Conservation (phyloP, 2,113 vertebrate species). For the Butorides virescens region DNA sequence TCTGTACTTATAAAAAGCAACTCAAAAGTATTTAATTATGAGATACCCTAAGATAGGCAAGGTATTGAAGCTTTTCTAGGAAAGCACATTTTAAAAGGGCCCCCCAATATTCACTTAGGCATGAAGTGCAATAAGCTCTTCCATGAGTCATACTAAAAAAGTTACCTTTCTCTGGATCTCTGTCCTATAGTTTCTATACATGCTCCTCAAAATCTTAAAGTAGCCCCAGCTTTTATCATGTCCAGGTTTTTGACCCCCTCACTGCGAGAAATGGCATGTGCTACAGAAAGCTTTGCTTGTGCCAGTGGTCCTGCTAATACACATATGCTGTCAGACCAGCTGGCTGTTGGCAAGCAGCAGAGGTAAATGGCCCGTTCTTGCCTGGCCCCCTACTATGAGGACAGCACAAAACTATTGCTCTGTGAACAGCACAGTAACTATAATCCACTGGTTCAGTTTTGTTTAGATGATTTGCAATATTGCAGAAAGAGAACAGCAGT, state of each 20-base stretch:
- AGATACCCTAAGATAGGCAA: background rate
- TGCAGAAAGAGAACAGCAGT: background rate
- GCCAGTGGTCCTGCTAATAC: background rate
- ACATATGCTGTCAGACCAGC: background rate
- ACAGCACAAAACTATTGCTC: background rate
- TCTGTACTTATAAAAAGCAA: background rate
- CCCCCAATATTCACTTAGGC: background rate
- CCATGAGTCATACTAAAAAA: background rate
- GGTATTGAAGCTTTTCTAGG: background rate
- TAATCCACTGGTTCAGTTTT: background rate
- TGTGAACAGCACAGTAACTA: background rate
- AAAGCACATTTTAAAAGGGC: background rate
- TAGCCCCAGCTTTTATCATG: background rate
- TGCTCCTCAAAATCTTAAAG: background rate
- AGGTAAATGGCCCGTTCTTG: slow-evolving; percentile 16
- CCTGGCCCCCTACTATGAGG: background rate
- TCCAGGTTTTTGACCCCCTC: background rate
- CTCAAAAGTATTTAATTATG: background rate
- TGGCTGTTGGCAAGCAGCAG: slow-evolving; percentile 20
- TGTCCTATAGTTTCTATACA: background rate
- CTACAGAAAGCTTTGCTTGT: background rate
- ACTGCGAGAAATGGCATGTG: background rate
- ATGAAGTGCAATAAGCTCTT: background rate
- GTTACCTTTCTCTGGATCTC: background rate
- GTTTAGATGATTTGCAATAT: background rate